Evolutionary conservation across 1,140 invertebrate species (phyloP).

Genomic region (Zaprionus vittiger): DNA sequence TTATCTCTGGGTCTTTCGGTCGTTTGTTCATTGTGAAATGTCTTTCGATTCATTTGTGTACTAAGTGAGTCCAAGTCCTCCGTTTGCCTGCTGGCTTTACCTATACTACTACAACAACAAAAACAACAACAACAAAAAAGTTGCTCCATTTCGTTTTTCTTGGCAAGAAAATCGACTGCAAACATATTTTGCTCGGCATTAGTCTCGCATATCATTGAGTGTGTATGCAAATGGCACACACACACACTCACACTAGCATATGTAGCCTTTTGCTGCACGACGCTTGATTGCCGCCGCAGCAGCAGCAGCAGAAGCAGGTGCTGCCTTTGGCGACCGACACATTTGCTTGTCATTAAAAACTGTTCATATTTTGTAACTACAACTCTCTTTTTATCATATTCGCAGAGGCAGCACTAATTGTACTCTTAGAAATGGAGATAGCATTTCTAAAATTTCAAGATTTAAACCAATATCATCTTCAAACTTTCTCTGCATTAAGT

Average conservation of each 20-base stretch:
- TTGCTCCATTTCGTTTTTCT: conserved; percentile 72
- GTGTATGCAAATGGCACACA: conserved; percentile 35
- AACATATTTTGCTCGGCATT: conserved; percentile 74
- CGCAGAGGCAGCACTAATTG: neutral
- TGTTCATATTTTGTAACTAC: conserved; percentile 25
- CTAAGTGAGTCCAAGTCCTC: conserved; percentile 52
- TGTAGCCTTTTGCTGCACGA: conserved; percentile 41
- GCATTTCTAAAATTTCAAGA: too few relatives aligned
- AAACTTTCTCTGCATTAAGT: too few relatives aligned
- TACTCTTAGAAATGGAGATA: neutral
- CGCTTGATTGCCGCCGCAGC: conserved; percentile 61
- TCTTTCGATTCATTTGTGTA: conserved; percentile 70
- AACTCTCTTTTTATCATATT: conserved; percentile 5
- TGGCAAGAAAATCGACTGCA: conserved; percentile 24
- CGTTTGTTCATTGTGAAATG: conserved; percentile 70
- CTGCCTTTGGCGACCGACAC: conserved; percentile 24
- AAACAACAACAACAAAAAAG: conserved; percentile 25
- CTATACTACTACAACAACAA: conserved; percentile 1
- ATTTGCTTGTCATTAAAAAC: conserved; percentile 60
- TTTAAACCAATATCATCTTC: too few relatives aligned
- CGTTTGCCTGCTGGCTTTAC: conserved; percentile 16
- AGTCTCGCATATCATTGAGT: conserved; percentile 72
- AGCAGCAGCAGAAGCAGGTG: conserved; percentile 63
- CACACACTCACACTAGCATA: conserved; percentile 25
- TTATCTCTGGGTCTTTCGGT: conserved; percentile 42